Percentiles rank a stretch among this genome's conserved stretches.
Evolutionary conservation across 2,113 vertebrate genomes (phyloP).

Genomic region (Pelodiscus sinensis): DNA sequence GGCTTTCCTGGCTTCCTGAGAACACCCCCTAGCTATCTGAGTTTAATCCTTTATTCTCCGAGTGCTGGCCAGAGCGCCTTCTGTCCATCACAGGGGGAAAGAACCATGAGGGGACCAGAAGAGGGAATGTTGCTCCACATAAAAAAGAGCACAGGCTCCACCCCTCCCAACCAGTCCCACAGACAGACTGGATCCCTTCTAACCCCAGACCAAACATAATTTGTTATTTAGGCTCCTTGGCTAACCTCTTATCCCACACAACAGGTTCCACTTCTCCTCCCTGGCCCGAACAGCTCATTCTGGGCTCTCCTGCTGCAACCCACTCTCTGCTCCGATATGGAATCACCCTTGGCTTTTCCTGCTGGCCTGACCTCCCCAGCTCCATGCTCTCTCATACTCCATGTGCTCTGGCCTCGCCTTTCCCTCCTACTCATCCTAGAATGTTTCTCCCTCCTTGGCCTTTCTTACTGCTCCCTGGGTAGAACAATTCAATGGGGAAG

Average conservation of each 20-base stretch:
- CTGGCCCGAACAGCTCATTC: too few species aligned
- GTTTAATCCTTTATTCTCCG: too few species aligned
- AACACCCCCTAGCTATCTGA: too few species aligned
- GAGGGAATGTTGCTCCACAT: not conserved
- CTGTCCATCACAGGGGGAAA: not conserved
- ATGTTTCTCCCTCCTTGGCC: too few species aligned
- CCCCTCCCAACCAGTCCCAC: not conserved
- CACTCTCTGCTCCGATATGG: not conserved
- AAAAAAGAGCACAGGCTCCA: not conserved
- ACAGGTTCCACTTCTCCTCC: not conserved
- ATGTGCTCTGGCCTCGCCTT: too few species aligned
- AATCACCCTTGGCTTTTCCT: not conserved
- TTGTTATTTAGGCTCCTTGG: not conserved
- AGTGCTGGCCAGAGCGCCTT: too few species aligned
- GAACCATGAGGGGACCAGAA: not conserved
- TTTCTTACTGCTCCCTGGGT: too few species aligned
- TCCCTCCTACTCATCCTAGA: too few species aligned
- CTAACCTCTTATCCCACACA: not conserved
- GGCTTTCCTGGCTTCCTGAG: too few species aligned
- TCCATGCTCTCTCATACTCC: too few species aligned
- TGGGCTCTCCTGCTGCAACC: not conserved
- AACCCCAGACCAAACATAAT: not conserved
- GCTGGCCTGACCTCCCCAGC: too few species aligned
- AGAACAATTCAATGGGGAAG: not conserved
- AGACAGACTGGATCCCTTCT: not conserved